Evolutionary conservation across 2,888 invertebrate species (phyloP).

Genomic region (Pristionchus mayeri): DNA sequence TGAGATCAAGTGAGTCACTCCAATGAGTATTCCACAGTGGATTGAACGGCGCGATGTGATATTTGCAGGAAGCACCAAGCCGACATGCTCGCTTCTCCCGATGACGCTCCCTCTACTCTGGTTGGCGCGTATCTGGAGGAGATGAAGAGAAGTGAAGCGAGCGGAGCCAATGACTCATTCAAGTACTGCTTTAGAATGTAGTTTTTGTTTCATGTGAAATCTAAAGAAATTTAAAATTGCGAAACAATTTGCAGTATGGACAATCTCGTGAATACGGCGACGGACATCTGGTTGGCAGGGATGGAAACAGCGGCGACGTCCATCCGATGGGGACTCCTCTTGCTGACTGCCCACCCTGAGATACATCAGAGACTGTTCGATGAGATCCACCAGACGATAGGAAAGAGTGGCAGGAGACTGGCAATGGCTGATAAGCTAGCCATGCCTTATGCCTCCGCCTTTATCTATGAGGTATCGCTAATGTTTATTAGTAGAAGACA

Average conservation of each 20-base stretch:
- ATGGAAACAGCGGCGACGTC: conserved; percentile 50
- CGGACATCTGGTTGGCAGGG: conserved; percentile 51
- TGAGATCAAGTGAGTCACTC: not conserved
- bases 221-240: not conserved
- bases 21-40: not conserved
- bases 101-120: not conserved
- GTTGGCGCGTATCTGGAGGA: conserved; percentile 38
- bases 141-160: not conserved
- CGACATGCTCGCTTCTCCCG: not conserved
- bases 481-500: not conserved
- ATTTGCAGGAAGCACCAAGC: not conserved
- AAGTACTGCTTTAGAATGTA: not conserved
- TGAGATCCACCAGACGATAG: conserved; percentile 24
- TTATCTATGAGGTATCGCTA: conserved; percentile 15
- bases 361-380: conserved; percentile 31
- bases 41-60: no score
- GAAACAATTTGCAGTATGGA: conserved; percentile 36
- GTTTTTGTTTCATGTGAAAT: not conserved
- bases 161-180: not conserved
- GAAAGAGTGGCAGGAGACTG: conserved; percentile 43
- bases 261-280: conserved; percentile 49
- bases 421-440: conserved; percentile 39
- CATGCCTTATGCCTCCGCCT: conserved; percentile 43
- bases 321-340: conserved; percentile 46
- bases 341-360: conserved; percentile 43